Evolutionary conservation across 2,888 invertebrate genomes (phyloP).

Genomic region (Apodemia mormo): DNA sequence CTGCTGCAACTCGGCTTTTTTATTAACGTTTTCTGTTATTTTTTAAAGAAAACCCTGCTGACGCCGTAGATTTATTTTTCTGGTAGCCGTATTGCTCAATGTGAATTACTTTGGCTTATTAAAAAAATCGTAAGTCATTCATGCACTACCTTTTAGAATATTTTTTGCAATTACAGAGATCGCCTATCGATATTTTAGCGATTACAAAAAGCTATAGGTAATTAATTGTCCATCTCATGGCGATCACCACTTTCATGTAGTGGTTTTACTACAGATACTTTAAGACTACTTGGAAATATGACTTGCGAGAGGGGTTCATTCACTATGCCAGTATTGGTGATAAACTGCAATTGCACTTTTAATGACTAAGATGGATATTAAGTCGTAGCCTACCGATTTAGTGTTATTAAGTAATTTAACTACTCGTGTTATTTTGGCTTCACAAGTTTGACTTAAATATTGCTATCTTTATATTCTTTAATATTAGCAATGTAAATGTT

Average conservation of each 20-base stretch:
- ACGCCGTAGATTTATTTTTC: not conserved
- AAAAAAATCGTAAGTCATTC: conserved; percentile 5
- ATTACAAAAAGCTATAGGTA: not conserved
- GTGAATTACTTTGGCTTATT: not conserved
- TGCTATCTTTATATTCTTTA: not conserved
- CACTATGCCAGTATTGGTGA: not conserved
- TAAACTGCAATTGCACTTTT: not conserved
- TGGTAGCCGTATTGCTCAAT: not conserved
- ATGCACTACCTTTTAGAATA: not conserved
- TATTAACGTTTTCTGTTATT: not conserved
- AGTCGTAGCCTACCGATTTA: not conserved
- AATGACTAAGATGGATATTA: not conserved
- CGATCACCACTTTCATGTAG: not conserved
- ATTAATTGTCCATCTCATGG: not conserved
- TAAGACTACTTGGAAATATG: not conserved
- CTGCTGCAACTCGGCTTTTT: not conserved
- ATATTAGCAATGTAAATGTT: not conserved
- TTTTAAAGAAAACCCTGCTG: not conserved
- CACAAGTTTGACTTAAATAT: not conserved
- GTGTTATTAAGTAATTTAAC: conserved; percentile 8
- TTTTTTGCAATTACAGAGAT: no score
- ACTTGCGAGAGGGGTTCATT: not conserved
- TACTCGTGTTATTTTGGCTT: not conserved
- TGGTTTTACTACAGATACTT: conserved; percentile 16
- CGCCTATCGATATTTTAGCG: not conserved